Conservation (phyloP, 1,140 invertebrate species). For the Marisa cornuarietis region DNA sequence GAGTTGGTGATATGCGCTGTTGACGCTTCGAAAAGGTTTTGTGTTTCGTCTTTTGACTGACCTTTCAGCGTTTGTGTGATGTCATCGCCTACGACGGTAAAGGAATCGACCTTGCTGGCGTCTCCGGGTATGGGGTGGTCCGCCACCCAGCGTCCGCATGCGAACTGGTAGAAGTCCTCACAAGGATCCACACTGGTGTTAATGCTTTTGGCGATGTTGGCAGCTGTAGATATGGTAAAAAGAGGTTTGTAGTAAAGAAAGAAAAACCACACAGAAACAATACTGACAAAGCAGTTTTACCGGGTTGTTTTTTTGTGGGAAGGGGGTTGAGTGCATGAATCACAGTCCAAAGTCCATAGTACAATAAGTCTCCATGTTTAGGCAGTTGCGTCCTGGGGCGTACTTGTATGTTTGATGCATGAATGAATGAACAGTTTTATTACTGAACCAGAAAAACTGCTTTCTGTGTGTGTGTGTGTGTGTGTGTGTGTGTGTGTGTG, state of each 20-base stretch:
- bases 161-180: conserved; percentile 92
- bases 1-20: too few relatives aligned
- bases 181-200: conserved; percentile 80
- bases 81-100: conserved; percentile 87
- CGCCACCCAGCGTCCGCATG: conserved; percentile 76
- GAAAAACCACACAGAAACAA: not conserved
- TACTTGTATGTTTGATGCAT: not conserved
- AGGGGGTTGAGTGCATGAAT: too few relatives aligned
- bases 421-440: too few relatives aligned
- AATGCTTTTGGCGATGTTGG: conserved; percentile 65
- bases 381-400: not conserved
- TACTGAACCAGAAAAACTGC: too few relatives aligned
- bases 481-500: too few relatives aligned
- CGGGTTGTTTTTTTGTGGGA: not conserved
- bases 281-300: not conserved
- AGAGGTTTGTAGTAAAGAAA: too few relatives aligned
- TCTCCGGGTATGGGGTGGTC: conserved; percentile 90
- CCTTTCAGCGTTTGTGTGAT: conserved; percentile 81
- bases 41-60: conserved; percentile 30
- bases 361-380: not conserved
- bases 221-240: conserved; percentile 7
- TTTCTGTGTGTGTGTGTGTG: not conserved
- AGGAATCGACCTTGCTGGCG: conserved; percentile 85
- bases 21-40: too few relatives aligned
- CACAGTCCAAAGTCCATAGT: not conserved